Conservation (phyloP, 2,113 vertebrate species). For the Lophura nycthemera region DNA sequence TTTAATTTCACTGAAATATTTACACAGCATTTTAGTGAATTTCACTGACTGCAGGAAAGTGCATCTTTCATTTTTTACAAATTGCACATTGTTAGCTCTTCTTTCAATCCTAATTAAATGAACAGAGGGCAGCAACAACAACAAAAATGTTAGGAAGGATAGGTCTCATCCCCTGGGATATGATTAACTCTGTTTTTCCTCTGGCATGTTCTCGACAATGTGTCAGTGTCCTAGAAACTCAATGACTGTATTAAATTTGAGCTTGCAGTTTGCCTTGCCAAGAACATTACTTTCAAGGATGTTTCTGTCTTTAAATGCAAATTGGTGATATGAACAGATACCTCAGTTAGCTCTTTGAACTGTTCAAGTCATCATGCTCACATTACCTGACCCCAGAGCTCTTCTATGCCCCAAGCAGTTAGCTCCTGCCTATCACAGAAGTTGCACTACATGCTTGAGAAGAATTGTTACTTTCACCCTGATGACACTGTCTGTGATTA, state of each 20-base stretch:
- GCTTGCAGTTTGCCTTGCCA: not conserved
- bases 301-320: not conserved
- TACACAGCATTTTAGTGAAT: not conserved
- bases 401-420: not conserved
- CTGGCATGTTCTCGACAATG: not conserved
- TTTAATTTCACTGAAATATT: conserved; percentile 20
- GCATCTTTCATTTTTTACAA: not conserved
- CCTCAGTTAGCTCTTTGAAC: not conserved
- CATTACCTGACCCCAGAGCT: not conserved
- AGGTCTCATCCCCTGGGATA: not conserved
- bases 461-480: not conserved
- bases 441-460: not conserved
- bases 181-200: not conserved
- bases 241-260: not conserved
- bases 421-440: not conserved
- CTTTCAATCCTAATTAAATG: not conserved
- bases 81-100: not conserved
- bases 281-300: not conserved
- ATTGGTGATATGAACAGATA: not conserved
- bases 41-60: not conserved
- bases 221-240: not conserved
- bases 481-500: not conserved
- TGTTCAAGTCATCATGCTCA: not conserved
- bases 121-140: not conserved
- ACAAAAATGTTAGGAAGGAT: not conserved